Conservation (phyloP, 2,113 vertebrate species). For the Stegastes partitus region DNA sequence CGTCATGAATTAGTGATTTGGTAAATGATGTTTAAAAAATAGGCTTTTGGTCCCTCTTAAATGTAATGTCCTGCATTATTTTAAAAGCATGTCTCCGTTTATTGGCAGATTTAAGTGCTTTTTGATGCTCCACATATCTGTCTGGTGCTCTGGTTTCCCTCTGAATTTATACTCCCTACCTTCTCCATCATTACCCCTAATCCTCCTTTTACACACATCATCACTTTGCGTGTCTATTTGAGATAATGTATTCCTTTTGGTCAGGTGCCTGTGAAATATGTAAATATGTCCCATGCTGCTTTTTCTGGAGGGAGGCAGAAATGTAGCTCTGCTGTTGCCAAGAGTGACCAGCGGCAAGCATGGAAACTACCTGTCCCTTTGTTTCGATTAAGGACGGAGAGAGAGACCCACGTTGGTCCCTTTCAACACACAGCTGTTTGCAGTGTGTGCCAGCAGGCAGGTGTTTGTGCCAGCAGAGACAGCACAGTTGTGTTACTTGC, state of each 20-base stretch:
- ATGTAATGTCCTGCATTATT: conserved; percentile 35
- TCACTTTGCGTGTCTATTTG: conserved; percentile 18
- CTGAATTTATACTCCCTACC: conserved; percentile 49
- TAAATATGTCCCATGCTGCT: conserved; percentile 36
- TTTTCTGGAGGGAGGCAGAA: conserved; percentile 8
- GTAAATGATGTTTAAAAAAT: conserved; percentile 31
- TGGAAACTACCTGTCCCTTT: conserved; percentile 21
- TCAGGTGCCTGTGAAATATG: conserved; percentile 57
- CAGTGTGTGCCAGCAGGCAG: conserved; percentile 13
- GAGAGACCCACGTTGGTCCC: conserved; percentile 2
- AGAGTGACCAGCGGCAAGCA: conserved; percentile 30
- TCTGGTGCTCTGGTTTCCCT: conserved; percentile 53
- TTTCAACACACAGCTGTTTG: conserved; percentile 25
- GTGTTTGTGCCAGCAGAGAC: conserved; percentile 1
- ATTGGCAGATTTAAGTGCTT: conserved; percentile 58
- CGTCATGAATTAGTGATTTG: conserved; percentile 22
- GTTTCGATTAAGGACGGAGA: not conserved
- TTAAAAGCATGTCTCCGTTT: conserved; percentile 52
- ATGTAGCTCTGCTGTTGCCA: conserved; percentile 33
- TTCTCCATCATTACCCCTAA: conserved; percentile 54
- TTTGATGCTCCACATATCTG: conserved; percentile 54
- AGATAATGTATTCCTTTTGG: conserved; percentile 51
- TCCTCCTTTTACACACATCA: conserved; percentile 41
- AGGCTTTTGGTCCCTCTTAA: not conserved
- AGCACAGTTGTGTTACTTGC: not conserved